Conservation (phyloP, 2,113 vertebrate species). For the Uropsilus gracilis region DNA sequence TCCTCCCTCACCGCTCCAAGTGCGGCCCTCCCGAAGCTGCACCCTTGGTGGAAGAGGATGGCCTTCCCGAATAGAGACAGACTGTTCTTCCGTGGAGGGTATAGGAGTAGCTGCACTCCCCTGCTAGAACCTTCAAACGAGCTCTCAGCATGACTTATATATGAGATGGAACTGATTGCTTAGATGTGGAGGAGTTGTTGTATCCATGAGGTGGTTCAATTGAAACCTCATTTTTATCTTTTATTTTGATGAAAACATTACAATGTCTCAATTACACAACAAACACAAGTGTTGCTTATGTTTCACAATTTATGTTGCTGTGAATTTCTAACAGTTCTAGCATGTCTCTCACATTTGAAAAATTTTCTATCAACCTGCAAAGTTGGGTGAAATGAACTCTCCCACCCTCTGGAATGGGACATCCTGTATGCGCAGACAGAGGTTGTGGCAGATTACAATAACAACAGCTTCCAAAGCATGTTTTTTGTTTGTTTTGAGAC, state of each 20-base stretch:
- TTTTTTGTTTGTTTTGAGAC: constrained; percentile 45
- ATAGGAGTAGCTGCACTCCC: too few relatives aligned
- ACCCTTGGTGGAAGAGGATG: too few relatives aligned
- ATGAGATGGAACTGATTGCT: neutral
- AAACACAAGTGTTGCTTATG: constrained; percentile 9
- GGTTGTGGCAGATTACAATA: neutral
- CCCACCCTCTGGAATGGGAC: neutral
- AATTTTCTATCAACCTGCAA: constrained; percentile 3
- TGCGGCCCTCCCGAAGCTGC: too few relatives aligned
- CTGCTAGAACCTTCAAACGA: too few relatives aligned
- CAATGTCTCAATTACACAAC: constrained; percentile 3
- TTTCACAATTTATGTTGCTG: constrained; percentile 10
- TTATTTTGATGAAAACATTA: constrained; percentile 34
- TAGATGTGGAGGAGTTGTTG: neutral
- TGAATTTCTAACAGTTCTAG: constrained; percentile 40
- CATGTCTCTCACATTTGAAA: constrained; percentile 47
- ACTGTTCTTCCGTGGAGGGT: too few relatives aligned
- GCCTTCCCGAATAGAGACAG: too few relatives aligned
- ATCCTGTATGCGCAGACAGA: neutral
- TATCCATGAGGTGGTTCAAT: neutral
- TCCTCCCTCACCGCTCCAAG: too few relatives aligned
- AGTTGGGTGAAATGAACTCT: constrained; percentile 14
- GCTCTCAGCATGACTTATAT: neutral
- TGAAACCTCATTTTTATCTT: neutral
- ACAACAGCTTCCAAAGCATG: neutral